Base-by-base conservation (phyloP, 2,797 vertebrate species). In the Paramormyrops hopkinsi region DNA sequence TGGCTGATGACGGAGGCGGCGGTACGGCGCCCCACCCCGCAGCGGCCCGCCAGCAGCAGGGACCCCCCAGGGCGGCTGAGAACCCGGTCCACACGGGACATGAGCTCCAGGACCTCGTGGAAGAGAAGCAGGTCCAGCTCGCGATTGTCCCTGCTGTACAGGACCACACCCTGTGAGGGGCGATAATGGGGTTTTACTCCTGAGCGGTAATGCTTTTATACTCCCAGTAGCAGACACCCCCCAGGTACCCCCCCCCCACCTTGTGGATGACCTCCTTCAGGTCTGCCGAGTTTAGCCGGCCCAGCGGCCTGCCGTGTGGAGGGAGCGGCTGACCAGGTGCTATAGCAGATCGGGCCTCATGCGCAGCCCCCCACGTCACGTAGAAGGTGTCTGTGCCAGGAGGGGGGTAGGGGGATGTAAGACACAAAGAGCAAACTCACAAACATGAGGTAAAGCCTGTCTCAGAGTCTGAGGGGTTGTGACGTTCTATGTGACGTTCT, bases 1-100 rank as follows among this genome's bases (percentile, higher is more conserved):
- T 99, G 98, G 86, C 97, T 97, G 92, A 99, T 97, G 84, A 99
- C 93, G 59, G 95, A 97, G 0, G 97, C 96, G 90, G 96, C 93
- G 0, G 98, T 98, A 86, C 97, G 97, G 37, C 99, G 97, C 14
- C 98, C 99, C 3, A 99, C 97, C 12, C 99, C 98, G 3, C 98
- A 98, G 11, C 96, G 96, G 1, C 98, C 99, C 0, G 98, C 98
- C 92, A 99, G 92, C 4, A 99, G 96, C 92, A 99, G 95, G 0
- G 98, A 99, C 11, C 98, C 98, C 48, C 98, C 97, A 1, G 98
- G 98, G 91, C 96, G 96, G 91, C 97, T 98, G 53, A 99, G 94
- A 33, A 99, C 97, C 83, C 98, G 96, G 90, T 99, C 98, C 88
- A 98, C 93, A 89, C 97, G 96, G 84, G 97, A 97, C 92, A 97